phyloP scores from a whole-genome alignment of 2,797 vertebrate genomes.

The Prionace glauca region DNA sequence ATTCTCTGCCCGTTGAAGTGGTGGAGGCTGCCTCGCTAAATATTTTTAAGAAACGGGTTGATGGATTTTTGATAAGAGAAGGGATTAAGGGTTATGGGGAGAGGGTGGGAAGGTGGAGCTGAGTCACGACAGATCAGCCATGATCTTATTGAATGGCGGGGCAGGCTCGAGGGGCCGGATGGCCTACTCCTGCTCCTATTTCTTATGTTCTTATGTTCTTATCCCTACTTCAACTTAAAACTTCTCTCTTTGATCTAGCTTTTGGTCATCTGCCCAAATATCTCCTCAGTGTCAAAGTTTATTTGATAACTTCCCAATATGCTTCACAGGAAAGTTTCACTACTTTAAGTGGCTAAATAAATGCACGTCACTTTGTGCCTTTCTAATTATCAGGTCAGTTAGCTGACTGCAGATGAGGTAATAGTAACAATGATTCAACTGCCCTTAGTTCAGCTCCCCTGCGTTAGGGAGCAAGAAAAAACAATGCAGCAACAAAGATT shows the following conservation, averaged over 20 bases:
- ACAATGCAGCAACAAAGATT: neutral
- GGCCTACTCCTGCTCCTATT: no score
- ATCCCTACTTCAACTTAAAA: neutral
- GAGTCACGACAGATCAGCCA: no score
- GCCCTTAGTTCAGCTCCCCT: neutral
- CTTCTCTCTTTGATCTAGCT: neutral
- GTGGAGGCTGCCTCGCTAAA: no score
- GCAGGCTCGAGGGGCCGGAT: no score
- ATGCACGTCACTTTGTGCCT: no score
- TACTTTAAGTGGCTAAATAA: neutral
- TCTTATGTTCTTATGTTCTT: no score
- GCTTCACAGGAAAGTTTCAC: neutral
- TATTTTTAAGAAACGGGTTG: no score
- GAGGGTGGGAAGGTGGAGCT: no score
- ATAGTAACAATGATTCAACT: neutral
- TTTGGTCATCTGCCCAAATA: neutral
- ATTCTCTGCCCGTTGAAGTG: no score
- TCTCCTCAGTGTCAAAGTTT: neutral
- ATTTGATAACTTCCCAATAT: neutral
- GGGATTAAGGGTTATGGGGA: no score
- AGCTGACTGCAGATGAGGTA: neutral
- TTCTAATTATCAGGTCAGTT: neutral
- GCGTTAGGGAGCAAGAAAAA: neutral
- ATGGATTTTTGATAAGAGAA: no score
- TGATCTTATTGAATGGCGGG: no score